Evolutionary conservation across 2,888 invertebrate genomes (phyloP), one percentile per base, ranked within the genome.

Genomic region (Sturmia bella): DNA sequence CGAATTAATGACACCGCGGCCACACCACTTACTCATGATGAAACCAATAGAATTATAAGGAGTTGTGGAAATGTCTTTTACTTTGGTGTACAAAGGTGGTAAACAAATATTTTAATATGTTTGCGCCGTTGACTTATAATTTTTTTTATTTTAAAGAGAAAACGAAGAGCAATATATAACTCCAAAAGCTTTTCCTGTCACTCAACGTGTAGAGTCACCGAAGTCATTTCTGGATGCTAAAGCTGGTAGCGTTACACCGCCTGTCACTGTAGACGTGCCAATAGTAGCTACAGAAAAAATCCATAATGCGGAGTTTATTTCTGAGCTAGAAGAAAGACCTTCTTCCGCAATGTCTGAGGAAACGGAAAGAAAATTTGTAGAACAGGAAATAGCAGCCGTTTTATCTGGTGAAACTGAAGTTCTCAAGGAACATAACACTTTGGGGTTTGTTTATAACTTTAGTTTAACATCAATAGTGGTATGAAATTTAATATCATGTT

Each of bases 41-140:
- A 95, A 85, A 96, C 96, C 1, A 95, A 96, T 88, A 94, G 94
- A 84, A 92, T 94, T 73, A 94, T 98, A 81, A 91, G 93, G 61
- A 91, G 93, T 69, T 94, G 95, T 27, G 95, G 95, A 63, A 94
- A 95, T 89, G 92, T 93, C 75, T 94, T 98, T 85, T 93, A 92
- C 76, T 91, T 98, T 52, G 93, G 93, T 48, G 86, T 91, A 7
- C 81, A 88, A 76, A 87, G 91, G 91, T 89, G 52, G 39, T 75
- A 85, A 76, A 37, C 68, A 68, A 24, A 37, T 11, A 32, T 3
- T 7, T 3, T 32, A 32, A 32, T 32, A 7, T 32, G 27, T 27
- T 32, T 32, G 4, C 3, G n/a, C 9, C 15, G 3, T 24, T 19
- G 3, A 12, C 15, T 45, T 32, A 21, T 57, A 0, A 15, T 48